Evolutionary conservation across 2,113 vertebrate species (phyloP), one percentile per base, ranked within the genome.

Genomic region (human (Homo sapiens)): DNA sequence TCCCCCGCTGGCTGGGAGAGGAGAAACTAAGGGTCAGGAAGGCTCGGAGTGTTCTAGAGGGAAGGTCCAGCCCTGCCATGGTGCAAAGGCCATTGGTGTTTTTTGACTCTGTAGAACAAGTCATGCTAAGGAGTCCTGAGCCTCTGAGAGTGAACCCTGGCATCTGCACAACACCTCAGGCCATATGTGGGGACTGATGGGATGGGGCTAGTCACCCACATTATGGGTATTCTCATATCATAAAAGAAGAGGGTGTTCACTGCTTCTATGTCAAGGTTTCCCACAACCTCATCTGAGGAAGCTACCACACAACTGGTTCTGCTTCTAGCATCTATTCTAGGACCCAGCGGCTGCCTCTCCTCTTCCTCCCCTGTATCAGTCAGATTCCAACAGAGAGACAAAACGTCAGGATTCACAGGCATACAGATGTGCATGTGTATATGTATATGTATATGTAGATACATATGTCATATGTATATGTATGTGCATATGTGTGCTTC

Each of bases 1-100:
- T 32, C 27, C 13, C 43, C 16, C 1, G 0, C 3, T 8, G 22
- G 35, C 4, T 0, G 8, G 16, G 4, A 48, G 23, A 68, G 38
- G 73, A 43, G 13, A 38, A 4, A 18, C 32, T 13, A 20, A 55
- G 43, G 30, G 57, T 13, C 32, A 13, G 45, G 23, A n/a, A 38
- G 73, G 1, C 48, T 6, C 13, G 0, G 12, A 52, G 12, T 68
- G 30, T 38, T 55, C 22, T n/a, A 32, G 59, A 43, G 23, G 38
- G 55, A 52, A 9, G 30, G 5, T 8, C 22, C 16, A n/a, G n/a
- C 45, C 14, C n/a, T 48, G 40, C 18, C 3, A 13, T 11, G 57
- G 9, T 48, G n/a, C 22, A 45, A 35, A 86, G 43, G 16, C 14
- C 59, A 14, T 45, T 17, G 16, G 55, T 64, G 32, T 73, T 66